These are phyloP conservation scores for Melanostoma scalare DNA, from an alignment of 2,888 invertebrate species.

Conservation along the genomic window DNA sequence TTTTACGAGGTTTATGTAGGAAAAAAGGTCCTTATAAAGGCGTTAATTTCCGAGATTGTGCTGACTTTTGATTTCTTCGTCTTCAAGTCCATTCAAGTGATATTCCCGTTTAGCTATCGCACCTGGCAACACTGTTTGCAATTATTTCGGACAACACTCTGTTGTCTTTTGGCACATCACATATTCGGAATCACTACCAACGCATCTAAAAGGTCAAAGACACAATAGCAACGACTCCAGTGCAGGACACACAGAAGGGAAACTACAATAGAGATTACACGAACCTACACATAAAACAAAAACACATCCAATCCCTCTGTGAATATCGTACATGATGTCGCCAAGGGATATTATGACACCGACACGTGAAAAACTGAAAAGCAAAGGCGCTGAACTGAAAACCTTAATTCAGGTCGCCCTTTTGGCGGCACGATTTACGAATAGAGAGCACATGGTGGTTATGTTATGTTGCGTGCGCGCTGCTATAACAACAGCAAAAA, in stretches of 20 bases:
- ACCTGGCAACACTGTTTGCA: too few species aligned
- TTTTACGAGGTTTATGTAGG: too few species aligned
- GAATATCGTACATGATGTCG: constrained; percentile 27
- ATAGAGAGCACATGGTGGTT: constrained; percentile 37
- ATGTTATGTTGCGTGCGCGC: constrained; percentile 32
- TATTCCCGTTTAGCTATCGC: too few species aligned
- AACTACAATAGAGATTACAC: constrained; percentile 3
- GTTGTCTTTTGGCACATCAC: too few species aligned
- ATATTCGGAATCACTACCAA: constrained; percentile 3
- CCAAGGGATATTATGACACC: constrained; percentile 63
- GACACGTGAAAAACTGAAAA: constrained; percentile 68
- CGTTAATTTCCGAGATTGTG: too few species aligned
- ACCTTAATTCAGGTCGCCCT: constrained; percentile 68
- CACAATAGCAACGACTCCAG: constrained; percentile 3
- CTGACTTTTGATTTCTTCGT: too few species aligned
- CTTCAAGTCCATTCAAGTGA: too few species aligned
- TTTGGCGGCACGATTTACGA: constrained; percentile 65
- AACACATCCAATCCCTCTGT: constrained; percentile 33
- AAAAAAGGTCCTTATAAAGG: too few species aligned
- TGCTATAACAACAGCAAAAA: constrained; percentile 2
- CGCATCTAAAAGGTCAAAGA: constrained; percentile 49
- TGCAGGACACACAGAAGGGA: constrained; percentile 42
- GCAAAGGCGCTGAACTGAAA: constrained; percentile 65
- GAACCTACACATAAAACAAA: not conserved
- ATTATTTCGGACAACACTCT: too few species aligned